Evolutionary conservation across 2,113 vertebrate species (phyloP), one percentile per base, ranked within the genome.

Genomic region (Glaucidium brasilianum): DNA sequence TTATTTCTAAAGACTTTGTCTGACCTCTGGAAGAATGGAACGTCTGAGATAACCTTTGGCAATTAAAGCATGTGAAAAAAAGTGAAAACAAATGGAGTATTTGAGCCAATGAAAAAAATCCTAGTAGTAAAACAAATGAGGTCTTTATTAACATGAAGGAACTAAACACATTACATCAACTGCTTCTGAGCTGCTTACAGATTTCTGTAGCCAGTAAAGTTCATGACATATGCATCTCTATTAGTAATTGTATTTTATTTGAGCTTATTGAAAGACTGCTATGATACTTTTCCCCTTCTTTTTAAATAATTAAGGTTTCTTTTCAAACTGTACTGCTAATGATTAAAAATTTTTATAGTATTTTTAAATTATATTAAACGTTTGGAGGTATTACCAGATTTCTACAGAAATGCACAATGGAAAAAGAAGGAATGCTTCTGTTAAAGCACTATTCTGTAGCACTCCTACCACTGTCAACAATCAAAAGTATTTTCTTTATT

Each of bases 131-230:
- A 95, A 94, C 75, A 94, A 94, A 93, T 39, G 30, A 94, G 39
- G 64, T 71, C 87, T 97, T 92, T 92, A 84, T 92, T 91, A 94
- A 86, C 60, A 83, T 32, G 43, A 94, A 78, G 1, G 25, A 91
- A 81, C 32, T 20, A 91, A 91, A 87, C 29, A 83, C 82, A 95
- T 75, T 56, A 78, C 60, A 85, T 59, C 27, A 80, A 23, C 56
- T 14, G 8, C 56, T 94, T 95, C 68, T 78, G 85, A 58, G 12
- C 34, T 60, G 60, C 78, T 92, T 92, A 90, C 63, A 35, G 16
- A 90, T 86, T 92, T 93, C 74, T 90, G 60, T 52, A 66, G 60
- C 29, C 79, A 94, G 56, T 81, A 95, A 69, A 84, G 56, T 92
- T 95, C n/a, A 72, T 60, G 60, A 69, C 43, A 91, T 88, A 77